Evolutionary conservation across 23 tunicate genomes (phyloP), one percentile per base, ranked within the genome.

Genomic region (Trididemnum clinides): DNA sequence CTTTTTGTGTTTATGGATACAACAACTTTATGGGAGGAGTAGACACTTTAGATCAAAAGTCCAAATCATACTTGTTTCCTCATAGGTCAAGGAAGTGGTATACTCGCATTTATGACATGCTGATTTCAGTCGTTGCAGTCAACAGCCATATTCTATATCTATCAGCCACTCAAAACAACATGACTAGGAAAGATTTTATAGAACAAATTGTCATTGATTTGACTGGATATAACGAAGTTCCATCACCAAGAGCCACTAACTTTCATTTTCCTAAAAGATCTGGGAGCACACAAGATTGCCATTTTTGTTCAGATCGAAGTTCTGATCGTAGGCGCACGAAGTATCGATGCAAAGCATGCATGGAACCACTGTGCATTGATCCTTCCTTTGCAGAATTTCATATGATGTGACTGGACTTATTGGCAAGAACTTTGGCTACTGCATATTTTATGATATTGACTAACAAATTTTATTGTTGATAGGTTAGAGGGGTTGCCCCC

Each of bases 11-110:
- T 73, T 54, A 73, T 73, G 25, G 29, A 39, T 73, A 73, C 80
- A 69, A 69, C 76, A 73, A 38, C 54, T 73, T 37, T 38, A 73
- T 73, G 54, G 80, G 57, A 73, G 54, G 80, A 37, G 80, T 73
- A 37, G 80, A 73, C 57, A 37, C 57, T 12, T 39, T 73, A 19
- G 80, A 38, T 73, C 57, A 73, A 73, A 37, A 39, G 57, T 73
- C 80, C 54, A 73, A 73, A 73, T 37, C 57, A 39, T 73, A 73
- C 57, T 73, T 37, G 54, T 73, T 73, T 39, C 80, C 80, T 39
- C 80, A 73, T 73, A 73, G 80, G 80, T 73, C 80, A 36, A 73
- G 54, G 29, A 73, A 73, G 57, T 73, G 80, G 80, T 73, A 73
- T 73, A 73, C 29, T 37, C 57, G 80, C 57, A 73, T 73, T 73